phyloP scores from a whole-genome alignment of 2,113 vertebrate genomes.

The Formicarius rufipectus region DNA sequence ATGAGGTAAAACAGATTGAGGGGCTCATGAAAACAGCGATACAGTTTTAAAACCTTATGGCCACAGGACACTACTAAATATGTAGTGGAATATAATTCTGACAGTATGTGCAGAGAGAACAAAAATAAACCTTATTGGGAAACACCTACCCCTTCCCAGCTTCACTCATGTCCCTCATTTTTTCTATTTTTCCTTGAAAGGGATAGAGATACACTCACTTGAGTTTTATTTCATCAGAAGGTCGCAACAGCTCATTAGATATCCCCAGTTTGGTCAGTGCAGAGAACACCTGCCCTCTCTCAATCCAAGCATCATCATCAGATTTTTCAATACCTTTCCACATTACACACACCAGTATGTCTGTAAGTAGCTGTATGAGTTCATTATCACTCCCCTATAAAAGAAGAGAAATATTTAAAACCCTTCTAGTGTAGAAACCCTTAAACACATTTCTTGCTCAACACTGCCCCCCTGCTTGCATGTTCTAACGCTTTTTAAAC shows the following conservation, averaged over 20 bases:
- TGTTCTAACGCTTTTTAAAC: neutral
- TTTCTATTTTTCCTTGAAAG: neutral
- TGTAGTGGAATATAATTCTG: neutral
- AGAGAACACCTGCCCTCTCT: constrained; percentile 95
- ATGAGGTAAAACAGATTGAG: neutral
- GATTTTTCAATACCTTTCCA: constrained; percentile 94
- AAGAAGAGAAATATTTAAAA: neutral
- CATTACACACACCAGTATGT: constrained; percentile 88
- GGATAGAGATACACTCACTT: constrained; percentile 72
- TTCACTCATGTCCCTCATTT: neutral
- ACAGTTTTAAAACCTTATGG: neutral
- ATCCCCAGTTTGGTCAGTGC: constrained; percentile 90
- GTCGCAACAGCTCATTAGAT: constrained; percentile 86
- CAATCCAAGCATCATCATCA: constrained; percentile 89
- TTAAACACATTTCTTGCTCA: neutral
- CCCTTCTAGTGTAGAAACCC: neutral
- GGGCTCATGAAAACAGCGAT: neutral
- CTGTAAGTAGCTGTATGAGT: constrained; percentile 85
- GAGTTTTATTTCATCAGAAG: constrained; percentile 93
- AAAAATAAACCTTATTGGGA: neutral
- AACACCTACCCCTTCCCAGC: neutral
- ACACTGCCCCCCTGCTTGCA: neutral
- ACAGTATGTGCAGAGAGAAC: neutral
- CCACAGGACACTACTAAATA: neutral
- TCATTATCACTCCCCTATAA: constrained; percentile 85